Conservation (phyloP, 2,797 vertebrate species). For the Artibeus jamaicensis region DNA sequence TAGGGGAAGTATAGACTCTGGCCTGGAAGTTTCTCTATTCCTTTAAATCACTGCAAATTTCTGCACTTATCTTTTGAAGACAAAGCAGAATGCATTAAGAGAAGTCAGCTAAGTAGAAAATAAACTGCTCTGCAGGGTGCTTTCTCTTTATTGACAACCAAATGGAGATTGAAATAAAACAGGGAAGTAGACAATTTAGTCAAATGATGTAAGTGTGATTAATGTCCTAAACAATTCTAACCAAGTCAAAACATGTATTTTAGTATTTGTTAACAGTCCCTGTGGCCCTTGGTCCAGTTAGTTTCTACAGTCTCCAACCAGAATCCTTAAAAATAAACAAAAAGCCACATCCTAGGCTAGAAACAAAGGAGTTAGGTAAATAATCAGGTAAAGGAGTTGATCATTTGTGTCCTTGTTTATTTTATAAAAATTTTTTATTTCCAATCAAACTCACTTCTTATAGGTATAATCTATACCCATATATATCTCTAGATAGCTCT, state of each 20-base stretch:
- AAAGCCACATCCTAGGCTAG: not conserved
- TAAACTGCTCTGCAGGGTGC: not conserved
- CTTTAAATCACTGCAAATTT: conserved; percentile 13
- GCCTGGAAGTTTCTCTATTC: not conserved
- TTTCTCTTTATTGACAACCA: not conserved
- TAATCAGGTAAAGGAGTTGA: not conserved
- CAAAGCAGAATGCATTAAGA: conserved; percentile 12
- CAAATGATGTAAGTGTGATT: not conserved
- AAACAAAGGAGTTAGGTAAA: not conserved
- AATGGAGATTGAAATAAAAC: not conserved
- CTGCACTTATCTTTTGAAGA: conserved; percentile 7
- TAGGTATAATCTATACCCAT: not conserved
- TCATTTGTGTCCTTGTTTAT: not conserved
- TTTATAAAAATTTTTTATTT: not conserved
- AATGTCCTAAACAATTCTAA: conserved; percentile 32
- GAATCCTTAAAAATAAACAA: conserved; percentile 21
- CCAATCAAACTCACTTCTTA: not conserved
- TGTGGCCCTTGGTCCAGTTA: not conserved
- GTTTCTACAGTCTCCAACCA: not conserved
- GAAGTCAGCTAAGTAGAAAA: not conserved
- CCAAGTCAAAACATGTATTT: not conserved
- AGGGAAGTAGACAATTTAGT: not conserved
- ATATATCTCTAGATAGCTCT: no score
- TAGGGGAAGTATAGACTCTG: not conserved
- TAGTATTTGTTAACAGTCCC: not conserved